Percentiles rank a stretch among this genome's conserved stretches.
phyloP scores from a whole-genome alignment of 2,113 vertebrate genomes.

The Stegastes partitus region DNA sequence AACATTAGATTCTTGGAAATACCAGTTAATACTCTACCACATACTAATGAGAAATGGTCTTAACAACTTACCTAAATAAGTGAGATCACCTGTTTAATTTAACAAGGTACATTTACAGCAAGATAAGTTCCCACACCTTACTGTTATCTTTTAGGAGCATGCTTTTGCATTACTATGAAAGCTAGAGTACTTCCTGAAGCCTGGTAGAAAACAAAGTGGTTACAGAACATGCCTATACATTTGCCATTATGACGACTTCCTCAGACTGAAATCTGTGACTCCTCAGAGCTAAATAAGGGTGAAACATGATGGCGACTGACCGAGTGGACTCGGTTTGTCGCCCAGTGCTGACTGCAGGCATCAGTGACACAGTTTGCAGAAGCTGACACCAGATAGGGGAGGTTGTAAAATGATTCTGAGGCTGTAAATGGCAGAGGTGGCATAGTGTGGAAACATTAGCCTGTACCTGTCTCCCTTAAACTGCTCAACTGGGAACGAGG shows the following conservation, averaged over 20 bases:
- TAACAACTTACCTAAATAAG: background rate
- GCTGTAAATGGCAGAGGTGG: constrained; percentile 65
- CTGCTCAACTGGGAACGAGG: background rate
- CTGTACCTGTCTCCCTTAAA: constrained; percentile 51
- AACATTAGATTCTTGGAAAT: no score
- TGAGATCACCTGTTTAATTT: background rate
- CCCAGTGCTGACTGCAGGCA: constrained; percentile 44
- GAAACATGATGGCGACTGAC: constrained; percentile 42
- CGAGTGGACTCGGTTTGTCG: constrained; percentile 52
- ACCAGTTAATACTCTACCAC: background rate
- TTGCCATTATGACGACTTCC: constrained; percentile 10
- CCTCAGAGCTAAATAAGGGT: constrained; percentile 38
- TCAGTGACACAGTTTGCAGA: constrained; percentile 55
- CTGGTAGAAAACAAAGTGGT: constrained; percentile 12
- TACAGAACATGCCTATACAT: constrained; percentile 11
- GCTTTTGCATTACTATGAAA: background rate
- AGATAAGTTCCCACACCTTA: background rate
- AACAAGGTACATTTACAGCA: constrained; percentile 1
- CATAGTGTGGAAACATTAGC: constrained; percentile 64
- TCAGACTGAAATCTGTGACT: constrained; percentile 50
- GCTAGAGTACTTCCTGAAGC: constrained; percentile 13
- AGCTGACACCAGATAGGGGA: constrained; percentile 67
- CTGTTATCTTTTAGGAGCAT: constrained; percentile 16
- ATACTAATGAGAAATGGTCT: background rate
- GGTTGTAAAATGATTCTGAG: constrained; percentile 72